These are phyloP conservation scores for Scomberomorus guttatus DNA, from an alignment of 2,797 vertebrate genomes.

Conservation along the genomic window DNA sequence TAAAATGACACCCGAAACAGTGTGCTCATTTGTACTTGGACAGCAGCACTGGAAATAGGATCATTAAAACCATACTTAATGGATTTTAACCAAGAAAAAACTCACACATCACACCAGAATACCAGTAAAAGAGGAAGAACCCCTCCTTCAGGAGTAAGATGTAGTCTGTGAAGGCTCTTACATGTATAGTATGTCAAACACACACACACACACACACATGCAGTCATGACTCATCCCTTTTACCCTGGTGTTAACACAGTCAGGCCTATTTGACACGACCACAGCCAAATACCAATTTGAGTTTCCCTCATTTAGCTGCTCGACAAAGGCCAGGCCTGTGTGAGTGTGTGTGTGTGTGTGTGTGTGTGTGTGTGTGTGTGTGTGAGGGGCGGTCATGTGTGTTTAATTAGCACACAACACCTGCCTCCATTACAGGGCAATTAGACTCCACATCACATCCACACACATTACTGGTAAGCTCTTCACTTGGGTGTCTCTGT, in stretches of 20 bases:
- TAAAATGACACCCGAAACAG: conserved; percentile 20
- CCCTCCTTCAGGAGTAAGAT: background rate
- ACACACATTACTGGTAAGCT: conserved; percentile 30
- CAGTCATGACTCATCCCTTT: conserved; percentile 50
- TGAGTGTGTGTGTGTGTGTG: conserved; percentile 39
- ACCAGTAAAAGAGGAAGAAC: background rate
- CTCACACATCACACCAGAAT: background rate
- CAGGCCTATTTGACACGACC: conserved; percentile 40
- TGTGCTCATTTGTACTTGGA: conserved; percentile 23
- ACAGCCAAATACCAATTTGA: conserved; percentile 44
- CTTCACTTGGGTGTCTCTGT: conserved; percentile 25
- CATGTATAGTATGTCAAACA: background rate
- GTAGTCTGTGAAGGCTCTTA: background rate
- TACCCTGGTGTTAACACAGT: conserved; percentile 52
- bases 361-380: conserved; percentile 37
- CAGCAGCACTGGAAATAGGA: background rate
- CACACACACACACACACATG: conserved; percentile 24
- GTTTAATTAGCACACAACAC: conserved; percentile 66
- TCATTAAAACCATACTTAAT: conserved; percentile 11
- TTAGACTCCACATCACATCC: conserved; percentile 64
- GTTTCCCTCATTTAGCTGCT: conserved; percentile 55
- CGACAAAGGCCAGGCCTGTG: conserved; percentile 47
- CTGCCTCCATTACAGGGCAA: conserved; percentile 63
- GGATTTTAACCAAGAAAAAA: conserved; percentile 4
- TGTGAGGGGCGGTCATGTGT: conserved; percentile 37